phyloP scores from a whole-genome alignment of 2,113 vertebrate genomes.

The Hirundichthys speculiger region DNA sequence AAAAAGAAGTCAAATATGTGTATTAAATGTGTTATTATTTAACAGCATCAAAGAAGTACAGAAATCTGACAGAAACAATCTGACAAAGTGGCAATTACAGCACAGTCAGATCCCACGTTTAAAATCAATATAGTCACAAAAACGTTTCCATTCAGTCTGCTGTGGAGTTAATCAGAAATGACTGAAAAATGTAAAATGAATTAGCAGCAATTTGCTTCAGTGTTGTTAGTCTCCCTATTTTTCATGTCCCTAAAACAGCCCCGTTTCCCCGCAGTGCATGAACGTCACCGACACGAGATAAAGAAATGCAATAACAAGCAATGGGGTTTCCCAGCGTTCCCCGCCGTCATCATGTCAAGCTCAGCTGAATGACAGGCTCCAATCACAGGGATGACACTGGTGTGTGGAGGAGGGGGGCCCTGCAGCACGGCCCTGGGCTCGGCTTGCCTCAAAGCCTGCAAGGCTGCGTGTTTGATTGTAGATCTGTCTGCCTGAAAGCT shows the following conservation, averaged over 20 bases:
- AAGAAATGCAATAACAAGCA: neutral
- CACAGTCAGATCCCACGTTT: no score
- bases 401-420: slow-evolving; percentile 66
- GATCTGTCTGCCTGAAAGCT: slow-evolving; percentile 48
- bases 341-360: slow-evolving; percentile 63
- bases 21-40: no score
- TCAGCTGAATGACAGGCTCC: slow-evolving; percentile 74
- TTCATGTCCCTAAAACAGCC: slow-evolving; percentile 10
- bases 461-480: slow-evolving; percentile 40
- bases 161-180: slow-evolving; percentile 4
- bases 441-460: slow-evolving; percentile 33
- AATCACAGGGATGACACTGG: slow-evolving; percentile 73
- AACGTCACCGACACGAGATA: slow-evolving; percentile 1
- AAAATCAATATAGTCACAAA: neutral
- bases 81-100: neutral
- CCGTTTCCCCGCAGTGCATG: neutral
- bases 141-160: neutral
- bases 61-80: no score
- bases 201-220: neutral
- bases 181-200: neutral
- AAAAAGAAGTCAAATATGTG: no score
- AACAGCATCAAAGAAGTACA: no score
- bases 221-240: neutral
- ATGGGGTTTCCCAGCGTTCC: slow-evolving; percentile 10
- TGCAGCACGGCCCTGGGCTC: slow-evolving; percentile 53